phyloP scores from a whole-genome alignment of 1,140 invertebrate genomes.

The Drosophila gunungcola region DNA sequence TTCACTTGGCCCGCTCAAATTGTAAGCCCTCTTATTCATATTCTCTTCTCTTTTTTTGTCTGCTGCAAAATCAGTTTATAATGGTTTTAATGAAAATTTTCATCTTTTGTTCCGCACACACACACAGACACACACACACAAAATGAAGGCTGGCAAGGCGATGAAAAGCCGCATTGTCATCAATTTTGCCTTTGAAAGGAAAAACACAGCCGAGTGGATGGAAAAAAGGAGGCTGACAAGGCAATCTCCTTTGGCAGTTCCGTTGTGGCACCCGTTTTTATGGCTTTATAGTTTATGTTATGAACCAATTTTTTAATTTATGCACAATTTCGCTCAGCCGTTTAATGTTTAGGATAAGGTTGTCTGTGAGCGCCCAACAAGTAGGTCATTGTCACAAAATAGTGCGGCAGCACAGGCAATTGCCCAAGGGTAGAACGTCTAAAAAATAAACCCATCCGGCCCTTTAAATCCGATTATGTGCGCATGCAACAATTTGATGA shows the following conservation, averaged over 20 bases:
- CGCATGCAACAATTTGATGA: constrained; percentile 66
- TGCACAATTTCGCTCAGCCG: constrained; percentile 68
- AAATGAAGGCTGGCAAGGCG: constrained; percentile 45
- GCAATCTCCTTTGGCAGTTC: constrained; percentile 44
- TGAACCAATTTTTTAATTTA: constrained; percentile 75
- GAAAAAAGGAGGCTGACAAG: constrained; percentile 25
- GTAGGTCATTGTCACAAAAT: constrained; percentile 76
- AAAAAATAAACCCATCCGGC: constrained; percentile 13
- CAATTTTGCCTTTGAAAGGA: constrained; percentile 68
- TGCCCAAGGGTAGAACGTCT: constrained; percentile 35
- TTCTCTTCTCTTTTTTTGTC: constrained; percentile 23
- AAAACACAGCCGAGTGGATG: constrained; percentile 34
- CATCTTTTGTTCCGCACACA: constrained; percentile 68
- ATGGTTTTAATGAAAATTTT: constrained; percentile 81
- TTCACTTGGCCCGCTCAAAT: constrained; percentile 16
- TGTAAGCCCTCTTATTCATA: constrained; percentile 18
- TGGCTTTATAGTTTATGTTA: constrained; percentile 72
- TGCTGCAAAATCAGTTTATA: constrained; percentile 64
- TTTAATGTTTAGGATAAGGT: constrained; percentile 16
- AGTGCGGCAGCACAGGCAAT: constrained; percentile 65
- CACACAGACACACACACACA: constrained; percentile 19
- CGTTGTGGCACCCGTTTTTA: constrained; percentile 53
- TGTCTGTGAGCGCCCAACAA: constrained; percentile 38
- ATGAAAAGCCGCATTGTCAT: constrained; percentile 81
- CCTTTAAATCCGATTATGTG: constrained; percentile 72